These are phyloP conservation scores for Hylaea fasciaria DNA, from an alignment of 2,888 invertebrate genomes.

Conservation along the genomic window DNA sequence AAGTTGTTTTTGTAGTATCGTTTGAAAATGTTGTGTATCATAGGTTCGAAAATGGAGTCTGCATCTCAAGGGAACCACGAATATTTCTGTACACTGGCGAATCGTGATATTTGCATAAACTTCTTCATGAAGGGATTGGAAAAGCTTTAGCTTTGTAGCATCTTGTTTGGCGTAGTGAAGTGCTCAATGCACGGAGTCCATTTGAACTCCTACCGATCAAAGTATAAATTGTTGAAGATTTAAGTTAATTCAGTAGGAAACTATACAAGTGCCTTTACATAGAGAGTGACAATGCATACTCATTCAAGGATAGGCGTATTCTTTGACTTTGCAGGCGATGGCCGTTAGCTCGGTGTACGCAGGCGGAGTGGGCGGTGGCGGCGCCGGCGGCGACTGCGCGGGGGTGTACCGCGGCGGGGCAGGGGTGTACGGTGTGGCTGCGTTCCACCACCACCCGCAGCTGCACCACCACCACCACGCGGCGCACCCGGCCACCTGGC, in stretches of 20 bases:
- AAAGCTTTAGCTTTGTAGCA: background rate
- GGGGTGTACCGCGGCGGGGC: slow-evolving; percentile 77
- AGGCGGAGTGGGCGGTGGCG: slow-evolving; percentile 67
- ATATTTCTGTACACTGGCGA: slow-evolving; percentile 16
- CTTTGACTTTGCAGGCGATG: slow-evolving; percentile 64
- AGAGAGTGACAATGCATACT: slow-evolving; percentile 38
- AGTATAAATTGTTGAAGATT: slow-evolving; percentile 16
- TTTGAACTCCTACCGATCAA: slow-evolving; percentile 19
- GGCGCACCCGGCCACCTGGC: slow-evolving; percentile 76
- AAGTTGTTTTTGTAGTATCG: background rate
- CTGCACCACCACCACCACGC: slow-evolving; percentile 77
- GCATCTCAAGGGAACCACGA: slow-evolving; percentile 14
- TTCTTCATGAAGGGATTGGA: slow-evolving; percentile 14
- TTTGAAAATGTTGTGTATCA: slow-evolving; percentile 5
- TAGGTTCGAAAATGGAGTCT: slow-evolving; percentile 13
- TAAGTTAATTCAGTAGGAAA: slow-evolving; percentile 20
- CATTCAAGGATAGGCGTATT: slow-evolving; percentile 40
- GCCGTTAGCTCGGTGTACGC: slow-evolving; percentile 78
- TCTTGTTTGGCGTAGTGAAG: background rate
- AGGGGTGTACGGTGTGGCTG: slow-evolving; percentile 77
- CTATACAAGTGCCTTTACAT: slow-evolving; percentile 27
- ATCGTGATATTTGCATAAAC: slow-evolving; percentile 21
- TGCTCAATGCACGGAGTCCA: slow-evolving; percentile 4
- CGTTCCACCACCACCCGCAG: slow-evolving; percentile 77
- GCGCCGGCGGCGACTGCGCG: slow-evolving; percentile 71